Evolutionary conservation across 1,140 invertebrate genomes (phyloP).

Genomic region (Lepidurus packardi): DNA sequence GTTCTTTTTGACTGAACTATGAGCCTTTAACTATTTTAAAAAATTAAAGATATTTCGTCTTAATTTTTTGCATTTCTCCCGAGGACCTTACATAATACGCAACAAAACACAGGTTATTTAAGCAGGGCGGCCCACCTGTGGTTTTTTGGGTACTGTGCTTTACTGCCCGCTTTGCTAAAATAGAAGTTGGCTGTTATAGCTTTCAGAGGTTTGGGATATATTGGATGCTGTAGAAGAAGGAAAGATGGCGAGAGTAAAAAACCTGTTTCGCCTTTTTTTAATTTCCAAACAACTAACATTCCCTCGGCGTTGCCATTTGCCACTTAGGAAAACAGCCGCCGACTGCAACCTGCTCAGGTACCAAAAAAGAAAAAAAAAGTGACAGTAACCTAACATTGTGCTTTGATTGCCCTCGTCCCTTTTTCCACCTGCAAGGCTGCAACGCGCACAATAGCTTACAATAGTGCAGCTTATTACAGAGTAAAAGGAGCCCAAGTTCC

Average conservation of each 20-base stretch:
- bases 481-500: not conserved
- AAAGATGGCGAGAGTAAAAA: not conserved
- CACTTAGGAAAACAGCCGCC: slow-evolving; percentile 5
- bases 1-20: no score
- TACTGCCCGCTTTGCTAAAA: not conserved
- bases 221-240: not conserved
- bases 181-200: not conserved
- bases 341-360: slow-evolving; percentile 20
- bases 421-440: not conserved
- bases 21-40: no score
- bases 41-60: no score
- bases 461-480: not conserved
- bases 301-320: not conserved
- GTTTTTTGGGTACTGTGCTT: not conserved
- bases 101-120: slow-evolving; percentile 1
- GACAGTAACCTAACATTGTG: not conserved
- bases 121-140: slow-evolving; percentile 20
- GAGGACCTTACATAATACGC: not conserved
- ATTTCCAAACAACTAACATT: not conserved
- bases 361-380: not conserved
- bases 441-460: no score
- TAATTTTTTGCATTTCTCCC: not conserved
- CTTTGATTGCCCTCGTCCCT: slow-evolving; percentile 12
- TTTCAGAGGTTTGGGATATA: slow-evolving; percentile 1
- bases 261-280: slow-evolving; percentile 7